These are phyloP conservation scores for Teleogryllus oceanicus DNA, from an alignment of 2,888 invertebrate species.

Conservation along the genomic window DNA sequence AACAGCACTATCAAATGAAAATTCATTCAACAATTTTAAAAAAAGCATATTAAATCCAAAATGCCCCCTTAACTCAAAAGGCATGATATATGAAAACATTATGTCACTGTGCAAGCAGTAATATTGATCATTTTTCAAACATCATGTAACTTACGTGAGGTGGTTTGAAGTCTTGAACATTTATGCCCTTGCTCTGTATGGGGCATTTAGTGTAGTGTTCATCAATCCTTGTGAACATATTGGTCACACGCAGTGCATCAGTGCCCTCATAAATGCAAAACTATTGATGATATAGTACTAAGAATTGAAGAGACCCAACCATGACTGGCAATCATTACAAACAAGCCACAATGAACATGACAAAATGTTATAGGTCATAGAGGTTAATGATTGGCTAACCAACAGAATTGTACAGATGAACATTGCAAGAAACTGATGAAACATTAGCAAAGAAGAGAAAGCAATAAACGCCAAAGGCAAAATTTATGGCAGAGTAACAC, in stretches of 20 bases:
- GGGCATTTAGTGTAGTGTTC: not conserved
- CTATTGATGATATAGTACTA: not conserved
- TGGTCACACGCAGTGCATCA: not conserved
- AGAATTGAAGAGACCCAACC: slow-evolving; percentile 26
- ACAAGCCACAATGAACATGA: slow-evolving; percentile 9
- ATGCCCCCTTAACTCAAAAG: not conserved
- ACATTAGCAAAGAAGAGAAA: not conserved
- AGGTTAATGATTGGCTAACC: not conserved
- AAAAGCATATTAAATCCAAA: not conserved
- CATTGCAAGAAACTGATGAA: not conserved
- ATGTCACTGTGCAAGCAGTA: not conserved
- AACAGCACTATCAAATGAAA: not conserved
- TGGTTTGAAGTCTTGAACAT: slow-evolving; percentile 8
- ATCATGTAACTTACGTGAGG: not conserved
- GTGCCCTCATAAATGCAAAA: not conserved
- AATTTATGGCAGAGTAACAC: not conserved
- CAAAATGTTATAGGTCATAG: not conserved
- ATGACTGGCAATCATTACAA: slow-evolving; percentile 27
- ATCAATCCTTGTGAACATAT: too few relatives aligned
- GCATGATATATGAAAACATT: not conserved
- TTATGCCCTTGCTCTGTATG: not conserved
- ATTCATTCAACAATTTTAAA: not conserved
- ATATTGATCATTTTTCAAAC: not conserved
- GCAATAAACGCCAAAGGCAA: not conserved
- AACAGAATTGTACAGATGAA: not conserved